Percentiles rank a stretch among this genome's conserved stretches.
These are phyloP conservation scores for Kryptolebias marmoratus DNA, from an alignment of 2,113 vertebrate species.

Conservation along the genomic window DNA sequence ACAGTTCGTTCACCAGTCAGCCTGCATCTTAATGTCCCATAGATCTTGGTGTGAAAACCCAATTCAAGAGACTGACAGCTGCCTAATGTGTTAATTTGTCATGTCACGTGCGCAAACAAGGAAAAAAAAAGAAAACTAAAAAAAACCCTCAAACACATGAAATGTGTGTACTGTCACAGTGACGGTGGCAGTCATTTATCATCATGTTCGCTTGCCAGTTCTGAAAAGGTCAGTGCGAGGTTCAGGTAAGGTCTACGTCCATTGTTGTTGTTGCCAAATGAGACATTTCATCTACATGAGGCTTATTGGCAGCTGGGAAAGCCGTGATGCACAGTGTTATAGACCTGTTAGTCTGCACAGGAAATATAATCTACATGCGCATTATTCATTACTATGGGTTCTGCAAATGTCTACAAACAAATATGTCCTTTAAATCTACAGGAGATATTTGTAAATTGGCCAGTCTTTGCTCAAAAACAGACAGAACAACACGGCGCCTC, in stretches of 20 bases:
- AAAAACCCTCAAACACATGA: not conserved
- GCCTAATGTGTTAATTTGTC: slow-evolving; percentile 26
- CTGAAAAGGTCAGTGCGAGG: slow-evolving; percentile 2
- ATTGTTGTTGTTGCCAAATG: not conserved
- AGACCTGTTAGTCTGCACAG: too few relatives aligned
- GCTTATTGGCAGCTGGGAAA: not conserved
- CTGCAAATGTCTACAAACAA: too few relatives aligned
- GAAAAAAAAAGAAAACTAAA: not conserved
- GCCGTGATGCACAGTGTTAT: too few relatives aligned
- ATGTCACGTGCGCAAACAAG: slow-evolving; percentile 7
- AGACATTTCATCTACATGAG: slow-evolving; percentile 5
- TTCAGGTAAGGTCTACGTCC: not conserved
- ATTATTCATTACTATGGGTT: too few relatives aligned
- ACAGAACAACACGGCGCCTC: too few relatives aligned
- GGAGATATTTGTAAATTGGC: too few relatives aligned
- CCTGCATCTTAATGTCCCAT: not conserved
- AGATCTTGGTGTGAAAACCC: slow-evolving; percentile 1
- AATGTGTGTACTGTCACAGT: not conserved
- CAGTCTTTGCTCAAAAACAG: too few relatives aligned
- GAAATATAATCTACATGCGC: too few relatives aligned
- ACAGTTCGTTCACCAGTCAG: not conserved
- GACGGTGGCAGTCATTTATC: slow-evolving; percentile 10
- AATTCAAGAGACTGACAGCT: slow-evolving; percentile 1
- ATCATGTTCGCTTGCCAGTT: not conserved
- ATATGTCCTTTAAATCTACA: too few relatives aligned